These are phyloP conservation scores for Bombus balteatus DNA, from an alignment of 1,140 invertebrate genomes.

Conservation along the genomic window DNA sequence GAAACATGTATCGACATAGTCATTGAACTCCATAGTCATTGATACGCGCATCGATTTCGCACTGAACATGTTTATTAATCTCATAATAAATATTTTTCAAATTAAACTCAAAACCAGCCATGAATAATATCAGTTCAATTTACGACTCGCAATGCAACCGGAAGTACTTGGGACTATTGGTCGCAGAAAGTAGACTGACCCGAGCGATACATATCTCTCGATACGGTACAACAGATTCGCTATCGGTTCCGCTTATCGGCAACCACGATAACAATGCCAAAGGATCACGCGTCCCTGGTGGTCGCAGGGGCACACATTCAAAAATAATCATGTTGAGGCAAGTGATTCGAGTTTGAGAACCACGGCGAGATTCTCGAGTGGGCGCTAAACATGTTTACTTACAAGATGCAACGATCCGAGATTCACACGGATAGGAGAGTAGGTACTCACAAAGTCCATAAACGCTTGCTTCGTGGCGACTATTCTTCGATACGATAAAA, in stretches of 20 bases:
- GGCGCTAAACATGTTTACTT: slow-evolving; percentile 64
- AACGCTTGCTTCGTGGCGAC: neutral
- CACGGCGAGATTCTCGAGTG: slow-evolving; percentile 51
- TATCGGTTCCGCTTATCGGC: slow-evolving; percentile 1
- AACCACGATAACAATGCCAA: neutral
- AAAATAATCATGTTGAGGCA: neutral
- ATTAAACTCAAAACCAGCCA: too few species aligned
- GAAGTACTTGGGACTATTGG: neutral
- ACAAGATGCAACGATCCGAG: slow-evolving; percentile 47
- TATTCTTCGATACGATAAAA: slow-evolving; percentile 38
- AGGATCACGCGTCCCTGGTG: slow-evolving; percentile 39
- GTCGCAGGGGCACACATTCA: slow-evolving; percentile 11
- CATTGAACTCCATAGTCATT: too few species aligned
- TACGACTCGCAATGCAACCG: neutral
- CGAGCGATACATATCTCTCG: neutral
- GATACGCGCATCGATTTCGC: too few species aligned
- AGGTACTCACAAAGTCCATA: slow-evolving; percentile 18
- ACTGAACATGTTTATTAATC: too few species aligned
- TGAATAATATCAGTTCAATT: neutral
- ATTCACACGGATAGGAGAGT: slow-evolving; percentile 3
- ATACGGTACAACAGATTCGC: neutral
- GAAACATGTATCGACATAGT: too few species aligned
- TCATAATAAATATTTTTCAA: too few species aligned
- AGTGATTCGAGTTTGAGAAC: slow-evolving; percentile 45
- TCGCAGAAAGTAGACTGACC: neutral